Base-by-base conservation (phyloP, 2,888 invertebrate species). In the Pseudococcus viburni region DNA sequence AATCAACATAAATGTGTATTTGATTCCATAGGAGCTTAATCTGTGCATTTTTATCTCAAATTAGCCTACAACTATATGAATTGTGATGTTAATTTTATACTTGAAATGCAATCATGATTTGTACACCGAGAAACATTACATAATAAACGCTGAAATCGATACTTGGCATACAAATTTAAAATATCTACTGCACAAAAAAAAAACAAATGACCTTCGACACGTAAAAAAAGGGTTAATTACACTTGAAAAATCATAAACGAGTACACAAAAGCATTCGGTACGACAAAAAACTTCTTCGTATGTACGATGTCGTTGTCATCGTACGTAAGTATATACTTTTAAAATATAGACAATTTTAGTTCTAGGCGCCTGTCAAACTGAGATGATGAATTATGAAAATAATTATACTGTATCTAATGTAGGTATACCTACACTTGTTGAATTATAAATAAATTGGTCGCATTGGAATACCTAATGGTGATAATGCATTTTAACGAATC, bases 311-410 rank as follows among this genome's bases (percentile, higher is more conserved):
- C 73, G 33, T 73, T 73, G 73, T 73, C 73, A 73, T 73, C 17
- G 33, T 73, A 17, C 7, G 26, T 33, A 17, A 17, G 3, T 22
- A 64, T 64, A 22, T 22, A 8, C 22, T 19, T 59, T 19, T 22
- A 64, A 17, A 73, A 73, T 73, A 33, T 12, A 39, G 17, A 73
- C 73, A 39, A 33, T 73, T 73, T 33, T 33, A 73, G 3, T 42
- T 42, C 42, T 3, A 1, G 42, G 42, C 73, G 73, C 33, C 73
- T 73, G 73, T 73, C 73, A 73, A 68, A 73, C 33, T 19, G 7
- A 33, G 33, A 73, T 73, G 73, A 73, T 73, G 73, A 73, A 73
- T 73, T 73, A 73, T 73, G 73, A 33, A 73, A 73, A 73, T 73
- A 73, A 73, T 73, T 73, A 73, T 73, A 73, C n/a, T 68, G 26